phyloP scores from a whole-genome alignment of 2,888 invertebrate species.

The Rhorus exstirpatorius region DNA sequence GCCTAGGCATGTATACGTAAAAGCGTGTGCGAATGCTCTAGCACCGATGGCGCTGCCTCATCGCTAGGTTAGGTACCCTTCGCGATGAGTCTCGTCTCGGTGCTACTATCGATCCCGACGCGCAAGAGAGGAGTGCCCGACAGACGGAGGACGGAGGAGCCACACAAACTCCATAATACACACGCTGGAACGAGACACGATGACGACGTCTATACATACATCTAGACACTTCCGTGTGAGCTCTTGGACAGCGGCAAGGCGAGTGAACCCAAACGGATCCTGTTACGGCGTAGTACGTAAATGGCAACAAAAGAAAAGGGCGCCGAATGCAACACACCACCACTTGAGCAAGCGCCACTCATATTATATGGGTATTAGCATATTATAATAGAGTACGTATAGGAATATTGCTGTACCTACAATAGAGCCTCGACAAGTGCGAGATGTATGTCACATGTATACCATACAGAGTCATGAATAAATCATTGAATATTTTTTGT shows the following conservation, averaged over 20 bases:
- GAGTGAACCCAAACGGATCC: constrained; percentile 42
- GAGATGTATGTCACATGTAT: constrained; percentile 1
- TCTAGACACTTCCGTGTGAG: constrained; percentile 43
- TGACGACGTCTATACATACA: constrained; percentile 34
- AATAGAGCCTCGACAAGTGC: constrained; percentile 22
- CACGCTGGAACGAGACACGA: constrained; percentile 29
- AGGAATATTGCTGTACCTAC: not conserved
- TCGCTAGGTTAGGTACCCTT: not conserved
- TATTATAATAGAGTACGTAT: not conserved
- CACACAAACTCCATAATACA: not conserved
- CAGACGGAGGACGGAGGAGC: constrained; percentile 1
- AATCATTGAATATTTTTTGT: constrained; percentile 5
- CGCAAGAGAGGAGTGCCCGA: constrained; percentile 24
- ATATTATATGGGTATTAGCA: not conserved
- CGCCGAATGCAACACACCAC: constrained; percentile 1
- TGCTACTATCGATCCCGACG: constrained; percentile 64
- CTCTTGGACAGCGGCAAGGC: constrained; percentile 20
- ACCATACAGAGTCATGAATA: not conserved
- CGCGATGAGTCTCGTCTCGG: constrained; percentile 25
- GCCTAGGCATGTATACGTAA: not conserved
- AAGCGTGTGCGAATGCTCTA: constrained; percentile 36
- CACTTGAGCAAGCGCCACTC: not conserved
- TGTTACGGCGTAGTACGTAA: constrained; percentile 11
- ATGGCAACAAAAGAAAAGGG: not conserved
- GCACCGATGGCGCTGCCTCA: constrained; percentile 5